Evolutionary conservation across 2,888 invertebrate species (phyloP), one percentile per base, ranked within the genome.

Genomic region (Volucella inflata): DNA sequence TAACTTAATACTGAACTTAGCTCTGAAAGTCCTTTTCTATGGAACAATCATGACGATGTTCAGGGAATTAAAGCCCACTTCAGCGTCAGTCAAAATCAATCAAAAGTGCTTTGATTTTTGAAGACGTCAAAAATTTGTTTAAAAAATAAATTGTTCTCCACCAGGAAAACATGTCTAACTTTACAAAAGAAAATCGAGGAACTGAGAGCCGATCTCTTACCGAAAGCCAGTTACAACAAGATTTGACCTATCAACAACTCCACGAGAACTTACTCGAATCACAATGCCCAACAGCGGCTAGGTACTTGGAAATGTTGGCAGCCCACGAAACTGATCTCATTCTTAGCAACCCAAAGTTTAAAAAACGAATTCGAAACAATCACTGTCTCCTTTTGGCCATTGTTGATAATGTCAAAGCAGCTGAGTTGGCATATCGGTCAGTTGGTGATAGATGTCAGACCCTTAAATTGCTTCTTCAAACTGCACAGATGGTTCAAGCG

Each of bases 211-310:
- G 30, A 30, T 30, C 30, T 30, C 30, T 30, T 30, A 30, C 30
- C 30, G 16, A 1, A 40, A 36, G 4, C 6, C 8, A 36, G 11
- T 38, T 11, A 40, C 14, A 8, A 1, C 3, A 11, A 8, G 57
- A 11, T 8, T 12, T 21, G 21, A 46, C 44, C 11, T 82, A 82
- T 36, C 10, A 48, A 10, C 2, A 10, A 0, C 17, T 75, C n/a
- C 38, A 60, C 1, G 42, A 67, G 9, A 50, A 40, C 14, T 60
- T 87, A 8, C 1, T 67, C 9, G 38, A 74, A 14, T 42, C 59
- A 0, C 90, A 89, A 10, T 91, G 90, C 74, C 55, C 17, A 4
- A 88, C 87, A 83, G 71, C 89, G 46, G 91, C 90, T 0, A 88
- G 88, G 40, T 89, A 91, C 36, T 80, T 91, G 30, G 67, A 81